These are phyloP conservation scores for Pollimyrus isidori DNA, from an alignment of 2,113 vertebrate species.

Conservation along the genomic window DNA sequence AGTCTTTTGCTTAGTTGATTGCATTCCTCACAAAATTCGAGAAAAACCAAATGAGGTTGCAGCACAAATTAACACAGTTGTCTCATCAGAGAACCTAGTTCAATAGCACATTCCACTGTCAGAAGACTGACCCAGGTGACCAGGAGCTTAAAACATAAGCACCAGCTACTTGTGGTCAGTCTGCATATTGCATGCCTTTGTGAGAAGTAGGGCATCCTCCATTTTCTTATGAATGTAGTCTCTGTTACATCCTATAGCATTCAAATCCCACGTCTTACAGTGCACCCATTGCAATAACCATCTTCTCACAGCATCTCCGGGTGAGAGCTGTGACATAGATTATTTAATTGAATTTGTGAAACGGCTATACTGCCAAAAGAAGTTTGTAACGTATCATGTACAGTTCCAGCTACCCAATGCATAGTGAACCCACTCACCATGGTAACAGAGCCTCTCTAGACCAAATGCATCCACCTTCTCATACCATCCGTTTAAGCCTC, in stretches of 20 bases:
- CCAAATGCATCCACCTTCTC: neutral
- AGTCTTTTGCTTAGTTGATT: conserved; percentile 1
- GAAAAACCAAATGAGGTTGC: neutral
- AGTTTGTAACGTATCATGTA: neutral
- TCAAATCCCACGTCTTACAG: neutral
- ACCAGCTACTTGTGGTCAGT: neutral
- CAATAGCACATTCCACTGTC: neutral
- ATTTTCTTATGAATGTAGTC: neutral
- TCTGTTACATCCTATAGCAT: neutral
- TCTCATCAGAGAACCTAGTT: neutral
- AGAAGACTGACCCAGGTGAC: neutral
- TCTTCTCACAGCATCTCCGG: neutral
- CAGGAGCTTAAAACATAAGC: neutral
- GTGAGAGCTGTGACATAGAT: neutral
- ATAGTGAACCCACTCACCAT: neutral
- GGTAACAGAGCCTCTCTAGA: neutral
- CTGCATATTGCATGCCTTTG: neutral
- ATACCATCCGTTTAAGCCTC: neutral
- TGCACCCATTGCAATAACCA: neutral
- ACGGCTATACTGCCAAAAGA: neutral
- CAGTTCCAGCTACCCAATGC: neutral
- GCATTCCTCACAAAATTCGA: neutral
- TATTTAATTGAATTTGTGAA: neutral
- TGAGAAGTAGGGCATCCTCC: neutral
- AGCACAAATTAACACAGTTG: neutral